Conservation (phyloP, 2,888 invertebrate species). For the Proisotoma minuta region DNA sequence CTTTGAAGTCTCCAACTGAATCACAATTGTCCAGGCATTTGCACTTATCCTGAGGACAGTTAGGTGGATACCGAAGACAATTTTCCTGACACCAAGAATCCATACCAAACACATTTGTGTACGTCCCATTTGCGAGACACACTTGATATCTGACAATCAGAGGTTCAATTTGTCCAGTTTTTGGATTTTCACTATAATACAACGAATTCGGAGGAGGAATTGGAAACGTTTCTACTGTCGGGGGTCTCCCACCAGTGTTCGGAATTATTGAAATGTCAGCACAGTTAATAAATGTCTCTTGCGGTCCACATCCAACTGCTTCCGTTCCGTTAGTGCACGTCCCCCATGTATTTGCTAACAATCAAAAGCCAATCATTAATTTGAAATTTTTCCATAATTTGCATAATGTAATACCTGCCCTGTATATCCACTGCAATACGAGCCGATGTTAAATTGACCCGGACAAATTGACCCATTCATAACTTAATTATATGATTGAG, state of each 20-base stretch:
- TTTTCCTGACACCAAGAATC: conserved; percentile 78
- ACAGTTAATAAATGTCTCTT: conserved; percentile 87
- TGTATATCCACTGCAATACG: conserved; percentile 89
- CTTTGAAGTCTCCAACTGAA: conserved; percentile 70
- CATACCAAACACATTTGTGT: conserved; percentile 68
- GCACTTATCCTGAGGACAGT: conserved; percentile 72
- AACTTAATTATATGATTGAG: too few species aligned
- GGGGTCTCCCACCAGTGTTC: conserved; percentile 64
- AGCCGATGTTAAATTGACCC: too few species aligned
- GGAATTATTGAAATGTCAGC: conserved; percentile 65
- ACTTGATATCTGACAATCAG: conserved; percentile 57
- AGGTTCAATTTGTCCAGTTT: conserved; percentile 20
- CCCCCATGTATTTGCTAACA: conserved; percentile 90
- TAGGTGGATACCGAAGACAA: conserved; percentile 79
- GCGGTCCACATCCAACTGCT: conserved; percentile 77
- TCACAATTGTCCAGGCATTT: conserved; percentile 76
- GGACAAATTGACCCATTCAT: too few species aligned
- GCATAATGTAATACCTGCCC: conserved; percentile 60
- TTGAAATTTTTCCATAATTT: background rate
- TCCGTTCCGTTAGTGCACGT: conserved; percentile 78
- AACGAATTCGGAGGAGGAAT: background rate
- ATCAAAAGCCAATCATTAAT: background rate
- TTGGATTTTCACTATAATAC: background rate
- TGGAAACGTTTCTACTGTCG: conserved; percentile 50
- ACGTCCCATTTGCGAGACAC: conserved; percentile 64